A percentile compares a stretch with the other conserved stretches of the same genome.
Conservation (phyloP, 2,113 vertebrate genomes). For the Burhinus oedicnemus region DNA sequence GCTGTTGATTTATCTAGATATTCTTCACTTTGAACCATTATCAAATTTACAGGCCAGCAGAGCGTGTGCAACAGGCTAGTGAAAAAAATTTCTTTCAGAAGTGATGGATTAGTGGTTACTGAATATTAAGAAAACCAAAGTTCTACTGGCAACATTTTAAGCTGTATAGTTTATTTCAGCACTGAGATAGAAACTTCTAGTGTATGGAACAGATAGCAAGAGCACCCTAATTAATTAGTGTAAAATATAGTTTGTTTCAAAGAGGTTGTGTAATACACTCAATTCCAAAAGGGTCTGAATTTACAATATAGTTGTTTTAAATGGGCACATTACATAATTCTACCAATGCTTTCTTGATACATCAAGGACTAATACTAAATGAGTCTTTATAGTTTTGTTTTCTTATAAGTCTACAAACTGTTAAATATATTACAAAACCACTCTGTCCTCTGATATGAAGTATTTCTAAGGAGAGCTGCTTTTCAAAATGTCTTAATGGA, state of each 20-base stretch:
- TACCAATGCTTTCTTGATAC: background rate
- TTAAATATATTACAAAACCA: background rate
- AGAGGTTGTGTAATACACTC: background rate
- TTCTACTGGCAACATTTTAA: background rate
- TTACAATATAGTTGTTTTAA: background rate
- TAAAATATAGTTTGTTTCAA: background rate
- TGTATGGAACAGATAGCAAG: background rate
- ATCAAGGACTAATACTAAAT: background rate
- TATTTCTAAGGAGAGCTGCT: background rate
- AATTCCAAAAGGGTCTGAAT: background rate
- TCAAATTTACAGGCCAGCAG: background rate
- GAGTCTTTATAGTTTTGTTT: background rate
- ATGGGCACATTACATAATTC: background rate
- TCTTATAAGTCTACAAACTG: background rate
- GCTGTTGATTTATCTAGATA: background rate
- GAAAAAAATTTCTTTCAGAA: background rate
- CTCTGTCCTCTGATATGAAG: background rate
- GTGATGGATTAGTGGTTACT: background rate
- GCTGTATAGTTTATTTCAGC: background rate
- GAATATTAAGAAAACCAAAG: background rate
- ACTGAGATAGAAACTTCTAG: background rate
- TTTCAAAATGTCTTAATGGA: background rate
- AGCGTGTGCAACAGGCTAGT: background rate
- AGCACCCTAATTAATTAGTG: background rate
- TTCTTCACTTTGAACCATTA: background rate